Base-by-base conservation (phyloP, 2,888 invertebrate genomes). In the Trichopoda pennipes region DNA sequence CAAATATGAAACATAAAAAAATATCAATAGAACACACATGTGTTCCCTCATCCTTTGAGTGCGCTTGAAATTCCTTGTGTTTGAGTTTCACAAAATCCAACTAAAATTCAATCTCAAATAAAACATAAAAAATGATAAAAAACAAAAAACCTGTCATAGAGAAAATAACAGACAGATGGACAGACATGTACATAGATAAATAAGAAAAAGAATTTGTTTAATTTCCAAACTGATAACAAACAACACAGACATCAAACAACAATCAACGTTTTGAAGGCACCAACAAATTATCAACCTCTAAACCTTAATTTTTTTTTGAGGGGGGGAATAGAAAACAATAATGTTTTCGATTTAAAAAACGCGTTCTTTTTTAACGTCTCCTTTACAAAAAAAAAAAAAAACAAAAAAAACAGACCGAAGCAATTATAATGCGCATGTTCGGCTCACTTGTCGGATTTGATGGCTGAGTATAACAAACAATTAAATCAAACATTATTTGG, bases 371-470 rank as follows among this genome's bases (percentile, higher is more conserved):
- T 2, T 61, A 8, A 55, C 44, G 19, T 32, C 51, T 42, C 16
- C 21, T 23, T 17, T 53, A 19, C n/a, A 38, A 53, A 28, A 28
- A 28, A 28, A 28, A 28, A 28, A 28, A 53, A 32, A 7, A 55
- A 35, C 42, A n/a, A n/a, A n/a, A n/a, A n/a, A n/a, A n/a, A n/a
- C n/a, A n/a, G n/a, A n/a, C n/a, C n/a, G n/a, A 42, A 28, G 56
- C 49, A 70, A 21, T 35, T 21, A 61, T 49, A 51, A 28, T 78
- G 64, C 81, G 81, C 81, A 81, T 81, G 81, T 74, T 42, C 69
- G 58, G 64, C 81, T 77, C 74, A 81, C 81, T 81, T 81, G 81
- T 55, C 38, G 47, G 55, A 80, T 68, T 28, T 55, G n/a, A 35
- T 28, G 28, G 12, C 21, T 28, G 4, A 47, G 16, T 55, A 14